Evolutionary conservation across 2,797 vertebrate species (phyloP), one percentile per base, ranked within the genome.

Genomic region (Odontamblyopus rebecca): DNA sequence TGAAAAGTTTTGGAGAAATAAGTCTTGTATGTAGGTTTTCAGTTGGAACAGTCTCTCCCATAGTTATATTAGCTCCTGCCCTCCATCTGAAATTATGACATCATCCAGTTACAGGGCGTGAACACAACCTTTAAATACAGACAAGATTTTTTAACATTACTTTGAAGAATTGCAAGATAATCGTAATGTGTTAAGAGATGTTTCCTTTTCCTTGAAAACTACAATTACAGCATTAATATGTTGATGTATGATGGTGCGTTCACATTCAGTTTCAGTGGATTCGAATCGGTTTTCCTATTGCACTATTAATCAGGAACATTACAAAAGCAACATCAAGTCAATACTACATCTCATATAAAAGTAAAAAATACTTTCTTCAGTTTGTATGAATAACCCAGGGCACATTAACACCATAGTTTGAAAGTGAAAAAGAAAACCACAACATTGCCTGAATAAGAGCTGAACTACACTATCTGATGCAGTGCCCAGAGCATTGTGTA

Each of bases 371-470:
- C 63, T 77, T 51, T 59, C 60, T 18, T 0, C 16, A 50, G 68
- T 75, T 82, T 71, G 70, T 9, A 50, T 29, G 53, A 80, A 35
- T 75, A 68, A 69, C 15, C 26, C 30, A 19, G 51, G 75, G 67
- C 66, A 6, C 19, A 60, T 68, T 62, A 74, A 83, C 61, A 68
- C 41, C 63, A 69, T 61, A 32, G 51, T 75, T 53, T 73, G 66
- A 27, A 15, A 68, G 35, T 7, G 7, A 75, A 65, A 30, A 66
- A 23, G 23, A 63, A 73, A 61, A 71, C 48, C 16, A 59, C 74
- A 69, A 75, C 53, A 59, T 51, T 62, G 41, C 5, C 30, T 54
- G 48, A 73, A 65, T 71, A 54, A 6, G 54, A 68, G 54, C 61
- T 41, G 62, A 54, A 27, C 4, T 61, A 23, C 70, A 54, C 53